Evolutionary conservation across 2,797 vertebrate species (phyloP).

Genomic region (Acrocephalus scirpaceus): DNA sequence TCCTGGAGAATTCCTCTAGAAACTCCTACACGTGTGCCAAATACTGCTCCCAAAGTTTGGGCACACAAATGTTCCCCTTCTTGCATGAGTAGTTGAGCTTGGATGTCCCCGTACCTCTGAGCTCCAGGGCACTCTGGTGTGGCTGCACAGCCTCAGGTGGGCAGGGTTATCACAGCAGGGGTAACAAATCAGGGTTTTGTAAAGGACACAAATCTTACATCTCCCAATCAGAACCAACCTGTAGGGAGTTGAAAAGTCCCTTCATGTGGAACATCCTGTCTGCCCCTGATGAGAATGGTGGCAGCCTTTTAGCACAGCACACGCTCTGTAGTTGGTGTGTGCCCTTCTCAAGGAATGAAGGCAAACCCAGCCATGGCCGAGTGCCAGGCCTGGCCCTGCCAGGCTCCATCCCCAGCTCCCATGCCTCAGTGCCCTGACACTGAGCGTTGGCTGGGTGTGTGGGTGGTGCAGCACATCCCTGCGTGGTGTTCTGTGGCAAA

Average conservation of each 20-base stretch:
- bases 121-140: neutral
- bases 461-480: neutral
- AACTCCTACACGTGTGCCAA: neutral
- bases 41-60: neutral
- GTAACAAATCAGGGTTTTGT: neutral
- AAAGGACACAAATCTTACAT: neutral
- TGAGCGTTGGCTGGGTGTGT: neutral
- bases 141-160: neutral
- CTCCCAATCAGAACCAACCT: neutral
- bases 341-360: neutral
- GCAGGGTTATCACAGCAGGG: neutral
- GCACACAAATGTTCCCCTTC: neutral
- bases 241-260: neutral
- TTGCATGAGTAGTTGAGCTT: neutral
- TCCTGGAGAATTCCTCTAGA: neutral
- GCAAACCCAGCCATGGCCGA: neutral
- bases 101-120: neutral
- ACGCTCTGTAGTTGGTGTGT: accelerated
- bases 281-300: neutral
- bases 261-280: neutral
- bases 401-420: neutral
- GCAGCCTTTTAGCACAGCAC: neutral
- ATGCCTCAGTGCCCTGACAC: neutral
- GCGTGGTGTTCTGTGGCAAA: neutral
- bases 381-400: neutral